phyloP scores from a whole-genome alignment of 2,113 vertebrate genomes.

The Gymnobelideus leadbeateri region DNA sequence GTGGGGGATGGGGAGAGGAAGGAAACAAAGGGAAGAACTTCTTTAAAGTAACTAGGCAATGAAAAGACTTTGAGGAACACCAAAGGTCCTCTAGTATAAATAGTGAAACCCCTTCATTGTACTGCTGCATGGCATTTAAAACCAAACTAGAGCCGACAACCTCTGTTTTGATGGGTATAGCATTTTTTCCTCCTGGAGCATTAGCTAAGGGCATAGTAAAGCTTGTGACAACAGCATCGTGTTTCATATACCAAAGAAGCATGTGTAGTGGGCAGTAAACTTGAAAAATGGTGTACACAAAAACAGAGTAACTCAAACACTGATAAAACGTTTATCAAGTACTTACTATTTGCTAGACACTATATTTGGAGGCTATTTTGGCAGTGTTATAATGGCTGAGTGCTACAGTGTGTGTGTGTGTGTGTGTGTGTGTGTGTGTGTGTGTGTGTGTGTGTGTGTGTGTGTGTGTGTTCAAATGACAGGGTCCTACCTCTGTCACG shows the following conservation, averaged over 20 bases:
- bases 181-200: not conserved
- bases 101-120: constrained; percentile 18
- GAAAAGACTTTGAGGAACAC: not conserved
- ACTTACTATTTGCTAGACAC: not conserved
- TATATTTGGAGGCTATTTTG: not conserved
- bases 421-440: too few species aligned
- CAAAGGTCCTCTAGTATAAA: not conserved
- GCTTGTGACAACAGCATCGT: not conserved
- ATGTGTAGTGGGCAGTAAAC: not conserved
- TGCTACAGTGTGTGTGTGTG: not conserved
- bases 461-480: constrained; percentile 22
- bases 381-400: not conserved
- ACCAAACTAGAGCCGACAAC: not conserved
- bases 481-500: constrained; percentile 31
- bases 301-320: constrained; percentile 29
- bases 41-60: constrained; percentile 28
- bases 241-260: not conserved
- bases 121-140: constrained; percentile 28
- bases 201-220: not conserved
- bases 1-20: not conserved
- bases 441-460: constrained; percentile 15
- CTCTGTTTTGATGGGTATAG: not conserved
- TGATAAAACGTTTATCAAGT: not conserved
- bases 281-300: not conserved
- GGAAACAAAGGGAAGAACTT: constrained; percentile 45